Percentiles rank a stretch among this genome's conserved stretches.
phyloP scores from a whole-genome alignment of 2,113 vertebrate species.

The Psilopogon haemacephalus region DNA sequence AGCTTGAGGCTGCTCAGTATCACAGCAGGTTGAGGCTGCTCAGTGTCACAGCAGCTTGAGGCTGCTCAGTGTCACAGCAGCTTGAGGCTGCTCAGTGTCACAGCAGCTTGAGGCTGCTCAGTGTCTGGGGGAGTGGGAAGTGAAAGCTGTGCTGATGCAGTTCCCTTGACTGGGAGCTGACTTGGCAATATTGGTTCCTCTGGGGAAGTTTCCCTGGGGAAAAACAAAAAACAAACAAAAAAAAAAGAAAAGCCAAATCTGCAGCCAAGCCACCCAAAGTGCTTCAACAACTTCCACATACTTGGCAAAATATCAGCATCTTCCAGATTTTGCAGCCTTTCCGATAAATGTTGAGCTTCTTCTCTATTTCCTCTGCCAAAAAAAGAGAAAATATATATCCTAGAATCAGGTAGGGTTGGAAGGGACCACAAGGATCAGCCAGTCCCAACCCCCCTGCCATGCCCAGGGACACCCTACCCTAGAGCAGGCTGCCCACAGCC shows the following conservation, averaged over 20 bases:
- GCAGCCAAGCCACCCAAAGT: neutral
- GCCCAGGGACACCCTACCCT: no score
- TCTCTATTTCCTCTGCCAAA: conserved; percentile 92
- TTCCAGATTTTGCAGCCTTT: conserved; percentile 97
- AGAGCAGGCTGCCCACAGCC: no score
- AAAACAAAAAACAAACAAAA: no score
- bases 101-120: neutral
- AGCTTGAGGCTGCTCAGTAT: neutral
- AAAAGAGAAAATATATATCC: neutral
- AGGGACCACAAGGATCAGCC: no score
- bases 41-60: neutral
- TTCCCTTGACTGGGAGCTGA: neutral
- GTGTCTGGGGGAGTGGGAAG: neutral
- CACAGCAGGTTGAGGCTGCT: no score
- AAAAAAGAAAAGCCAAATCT: neutral
- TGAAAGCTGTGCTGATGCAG: neutral
- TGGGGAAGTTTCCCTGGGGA: neutral
- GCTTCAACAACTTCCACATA: conserved; percentile 21
- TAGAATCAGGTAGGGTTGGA: no score
- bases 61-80: neutral
- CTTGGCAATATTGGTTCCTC: neutral
- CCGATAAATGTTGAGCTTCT: conserved; percentile 91
- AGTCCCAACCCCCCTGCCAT: no score
- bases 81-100: neutral
- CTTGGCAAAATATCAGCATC: conserved; percentile 98